Evolutionary conservation across 1,140 invertebrate genomes (phyloP).

Genomic region (Calosoma granatense): DNA sequence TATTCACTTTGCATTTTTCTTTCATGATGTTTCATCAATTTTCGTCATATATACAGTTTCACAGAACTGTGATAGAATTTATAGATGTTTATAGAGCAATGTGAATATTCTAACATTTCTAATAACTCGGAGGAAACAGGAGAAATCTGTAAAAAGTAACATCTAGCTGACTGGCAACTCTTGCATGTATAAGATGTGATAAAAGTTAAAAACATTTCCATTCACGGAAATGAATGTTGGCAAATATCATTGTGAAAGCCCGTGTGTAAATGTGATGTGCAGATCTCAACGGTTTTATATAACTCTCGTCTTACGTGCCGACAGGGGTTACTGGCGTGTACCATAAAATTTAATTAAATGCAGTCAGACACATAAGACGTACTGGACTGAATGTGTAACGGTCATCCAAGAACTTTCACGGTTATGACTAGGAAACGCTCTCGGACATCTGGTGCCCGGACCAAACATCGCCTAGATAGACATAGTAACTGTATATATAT

Average conservation of each 20-base stretch:
- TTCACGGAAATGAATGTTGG: background rate
- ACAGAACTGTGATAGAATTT: too few relatives aligned
- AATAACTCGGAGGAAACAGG: too few relatives aligned
- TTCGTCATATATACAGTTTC: too few relatives aligned
- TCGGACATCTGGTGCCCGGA: background rate
- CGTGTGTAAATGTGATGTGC: background rate
- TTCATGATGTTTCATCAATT: too few relatives aligned
- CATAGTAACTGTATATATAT: too few relatives aligned
- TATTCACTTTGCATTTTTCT: too few relatives aligned
- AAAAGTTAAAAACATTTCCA: background rate
- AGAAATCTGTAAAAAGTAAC: too few relatives aligned
- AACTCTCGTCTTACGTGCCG: background rate
- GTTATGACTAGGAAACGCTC: background rate
- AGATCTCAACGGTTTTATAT: too few relatives aligned
- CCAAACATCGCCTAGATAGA: background rate
- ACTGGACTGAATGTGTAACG: background rate
- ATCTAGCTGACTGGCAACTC: too few relatives aligned
- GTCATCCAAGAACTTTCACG: background rate
- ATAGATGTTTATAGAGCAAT: too few relatives aligned
- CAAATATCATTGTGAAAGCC: background rate
- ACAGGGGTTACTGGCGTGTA: too few relatives aligned
- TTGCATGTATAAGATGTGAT: background rate
- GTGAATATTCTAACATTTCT: too few relatives aligned
- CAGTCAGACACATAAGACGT: background rate
- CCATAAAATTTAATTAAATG: conserved; percentile 7